Conservation (phyloP, 2,888 invertebrate species). For the Agrypnus murinus region DNA sequence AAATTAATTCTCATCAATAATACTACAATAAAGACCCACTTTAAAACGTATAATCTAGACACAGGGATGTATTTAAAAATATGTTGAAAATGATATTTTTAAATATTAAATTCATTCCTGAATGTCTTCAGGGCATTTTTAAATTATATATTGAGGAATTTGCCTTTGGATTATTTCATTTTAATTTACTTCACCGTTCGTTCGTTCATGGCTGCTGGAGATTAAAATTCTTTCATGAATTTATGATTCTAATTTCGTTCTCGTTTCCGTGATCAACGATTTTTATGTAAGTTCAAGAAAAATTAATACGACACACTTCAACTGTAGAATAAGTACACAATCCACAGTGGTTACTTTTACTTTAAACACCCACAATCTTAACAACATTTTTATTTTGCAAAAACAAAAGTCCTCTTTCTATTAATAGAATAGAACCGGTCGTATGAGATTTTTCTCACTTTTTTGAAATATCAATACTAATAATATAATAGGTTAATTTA, state of each 20-base stretch:
- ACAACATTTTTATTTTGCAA: not conserved
- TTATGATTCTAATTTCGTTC: conserved; percentile 10
- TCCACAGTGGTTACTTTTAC: conserved; percentile 17
- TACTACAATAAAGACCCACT: too few relatives aligned
- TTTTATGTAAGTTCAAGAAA: not conserved
- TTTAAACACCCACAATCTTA: conserved; percentile 15
- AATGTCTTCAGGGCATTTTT: too few relatives aligned
- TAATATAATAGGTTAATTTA: conserved; percentile 15
- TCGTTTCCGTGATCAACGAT: conserved; percentile 12
- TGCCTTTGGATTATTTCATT: conserved; percentile 3
- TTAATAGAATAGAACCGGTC: conserved; percentile 21
- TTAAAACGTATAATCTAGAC: too few relatives aligned
- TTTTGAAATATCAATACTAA: too few relatives aligned
- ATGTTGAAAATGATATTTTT: too few relatives aligned
- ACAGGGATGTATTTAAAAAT: too few relatives aligned
- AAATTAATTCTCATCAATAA: conserved; percentile 20
- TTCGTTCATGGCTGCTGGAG: conserved; percentile 1
- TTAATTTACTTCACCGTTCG: not conserved
- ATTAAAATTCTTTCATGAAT: conserved; percentile 26
- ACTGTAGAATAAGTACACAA: not conserved
- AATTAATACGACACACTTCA: conserved; percentile 24
- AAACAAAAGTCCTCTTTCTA: conserved; percentile 3
- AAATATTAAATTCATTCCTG: too few relatives aligned
- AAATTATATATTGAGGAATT: conserved; percentile 2
- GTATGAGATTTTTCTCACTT: not conserved